Percentiles rank a stretch among this genome's conserved stretches.
Conservation (phyloP, 2,113 vertebrate genomes). For the Prunella himalayana region DNA sequence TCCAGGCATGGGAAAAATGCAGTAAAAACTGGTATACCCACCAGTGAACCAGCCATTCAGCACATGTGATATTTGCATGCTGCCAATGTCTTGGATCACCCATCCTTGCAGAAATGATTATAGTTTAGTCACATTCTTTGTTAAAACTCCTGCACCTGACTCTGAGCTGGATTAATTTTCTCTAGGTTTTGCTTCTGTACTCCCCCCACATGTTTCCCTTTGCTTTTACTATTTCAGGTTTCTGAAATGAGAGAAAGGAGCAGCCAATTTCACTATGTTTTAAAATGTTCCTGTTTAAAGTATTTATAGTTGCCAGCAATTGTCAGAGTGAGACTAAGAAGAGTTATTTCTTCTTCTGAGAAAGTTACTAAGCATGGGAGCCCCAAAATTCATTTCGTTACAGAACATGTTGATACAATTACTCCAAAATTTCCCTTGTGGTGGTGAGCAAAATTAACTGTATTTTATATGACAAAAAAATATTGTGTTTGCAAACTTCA, state of each 20-base stretch:
- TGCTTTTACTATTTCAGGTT: not conserved
- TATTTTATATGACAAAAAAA: conserved; percentile 33
- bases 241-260: not conserved
- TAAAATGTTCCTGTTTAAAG: not conserved
- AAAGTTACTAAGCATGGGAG: not conserved
- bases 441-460: conserved; percentile 35
- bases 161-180: not conserved
- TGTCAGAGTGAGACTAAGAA: conserved; percentile 28
- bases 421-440: conserved; percentile 44
- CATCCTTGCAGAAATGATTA: not conserved
- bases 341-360: not conserved
- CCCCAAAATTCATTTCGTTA: conserved; percentile 39
- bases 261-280: conserved; percentile 21
- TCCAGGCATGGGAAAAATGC: not conserved
- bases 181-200: not conserved
- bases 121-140: not conserved
- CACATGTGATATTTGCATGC: not conserved
- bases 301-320: conserved; percentile 4
- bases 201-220: not conserved
- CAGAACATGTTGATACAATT: conserved; percentile 34
- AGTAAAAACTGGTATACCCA: not conserved
- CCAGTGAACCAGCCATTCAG: not conserved
- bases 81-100: not conserved
- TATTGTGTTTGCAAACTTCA: conserved; percentile 22
- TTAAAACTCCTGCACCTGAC: not conserved